phyloP scores from a whole-genome alignment of 2,888 invertebrate species.

The Ischnura elegans region DNA sequence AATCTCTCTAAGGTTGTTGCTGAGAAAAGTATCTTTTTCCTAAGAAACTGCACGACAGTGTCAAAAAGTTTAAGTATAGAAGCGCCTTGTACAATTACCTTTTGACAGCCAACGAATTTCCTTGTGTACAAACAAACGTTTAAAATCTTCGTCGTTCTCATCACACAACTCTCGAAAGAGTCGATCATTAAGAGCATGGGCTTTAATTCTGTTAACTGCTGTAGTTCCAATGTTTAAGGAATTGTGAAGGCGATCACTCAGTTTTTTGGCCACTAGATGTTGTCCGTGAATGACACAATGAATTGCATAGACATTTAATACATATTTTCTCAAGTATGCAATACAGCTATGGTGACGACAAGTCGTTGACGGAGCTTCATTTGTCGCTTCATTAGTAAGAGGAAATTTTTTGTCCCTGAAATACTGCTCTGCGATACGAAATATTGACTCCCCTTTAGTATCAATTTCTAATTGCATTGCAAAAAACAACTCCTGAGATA shows the following conservation, averaged over 20 bases:
- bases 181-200: too few relatives aligned
- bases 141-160: too few relatives aligned
- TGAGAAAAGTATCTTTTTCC: too few relatives aligned
- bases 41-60: too few relatives aligned
- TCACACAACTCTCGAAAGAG: too few relatives aligned
- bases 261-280: slow-evolving; percentile 72
- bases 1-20: too few relatives aligned
- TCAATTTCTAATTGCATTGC: not conserved
- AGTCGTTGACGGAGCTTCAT: not conserved
- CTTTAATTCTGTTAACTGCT: slow-evolving; percentile 36
- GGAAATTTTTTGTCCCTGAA: not conserved
- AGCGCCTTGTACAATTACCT: too few relatives aligned
- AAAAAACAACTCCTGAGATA: too few relatives aligned
- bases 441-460: not conserved
- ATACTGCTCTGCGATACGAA: not conserved
- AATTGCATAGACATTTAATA: slow-evolving; percentile 66
- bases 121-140: too few relatives aligned
- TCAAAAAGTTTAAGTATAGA: too few relatives aligned
- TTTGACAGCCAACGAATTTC: too few relatives aligned
- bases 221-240: slow-evolving; percentile 55
- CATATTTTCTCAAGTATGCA: too few relatives aligned
- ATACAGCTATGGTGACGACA: not conserved
- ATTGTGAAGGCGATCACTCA: slow-evolving; percentile 70
- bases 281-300: slow-evolving; percentile 71
- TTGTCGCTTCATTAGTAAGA: not conserved